Evolutionary conservation across 2,797 vertebrate genomes (phyloP), one percentile per base, ranked within the genome.

Genomic region (Acrossocheilus wenchowensis): DNA sequence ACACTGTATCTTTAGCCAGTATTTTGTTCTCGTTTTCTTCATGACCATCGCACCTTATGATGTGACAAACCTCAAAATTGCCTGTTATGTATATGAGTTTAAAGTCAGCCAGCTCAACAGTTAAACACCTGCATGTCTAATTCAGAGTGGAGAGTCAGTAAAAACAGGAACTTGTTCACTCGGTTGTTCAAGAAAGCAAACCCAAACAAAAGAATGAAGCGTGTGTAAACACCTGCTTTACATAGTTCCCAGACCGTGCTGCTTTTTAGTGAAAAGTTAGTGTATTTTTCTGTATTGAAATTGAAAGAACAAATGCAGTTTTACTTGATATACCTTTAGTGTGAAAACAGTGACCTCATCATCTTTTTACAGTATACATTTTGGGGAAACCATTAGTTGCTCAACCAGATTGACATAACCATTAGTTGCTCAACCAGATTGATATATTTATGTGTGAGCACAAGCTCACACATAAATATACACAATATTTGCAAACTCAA

Each of bases 101-200:
- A 79, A 14, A 79, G 78, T 30, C 64, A 81, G 19, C 30, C 79
- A 68, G 17, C 43, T 68, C 10, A 80, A 73, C 81, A 78, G 79
- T 86, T 87, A 68, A 66, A 84, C 85, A 89, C 85, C 82, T 87
- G 83, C 71, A 19, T 81, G 8, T 79, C 30, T 81, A 62, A 73
- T 74, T 81, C 81, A 64, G 83, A 86, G 81, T 21, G 39, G 83
- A 81, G 71, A 84, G 83, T 87, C 79, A 75, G 84, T 88, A 81
- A 82, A 89, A 85, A 91, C 86, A 90, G 91, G 90, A 92, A 89
- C 52, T 80, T 84, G 69, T 50, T 50, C 87, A 77, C 71, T 57
- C 64, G 79, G 86, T 85, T 85, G 73, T 66, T 89, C 82, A 86
- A 74, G 64, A 90, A 87, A 85, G 88, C 54, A 88, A 86, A 87